These are phyloP conservation scores for Teleopsis dalmanni DNA, from an alignment of 1,140 invertebrate genomes.

Conservation along the genomic window DNA sequence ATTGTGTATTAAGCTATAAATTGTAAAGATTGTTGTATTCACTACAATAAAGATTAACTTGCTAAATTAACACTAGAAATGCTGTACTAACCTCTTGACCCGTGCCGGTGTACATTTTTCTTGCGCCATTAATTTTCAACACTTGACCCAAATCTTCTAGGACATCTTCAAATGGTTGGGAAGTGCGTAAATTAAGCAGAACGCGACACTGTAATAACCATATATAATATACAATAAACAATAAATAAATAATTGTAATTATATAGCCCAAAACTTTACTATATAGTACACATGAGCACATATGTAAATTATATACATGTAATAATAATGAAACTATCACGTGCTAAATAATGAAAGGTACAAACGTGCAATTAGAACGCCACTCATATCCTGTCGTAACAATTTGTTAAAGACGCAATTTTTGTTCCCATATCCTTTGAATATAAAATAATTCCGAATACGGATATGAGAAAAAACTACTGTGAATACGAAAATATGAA, in stretches of 20 bases:
- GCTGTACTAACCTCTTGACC: constrained; percentile 71
- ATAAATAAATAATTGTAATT: constrained; percentile 12
- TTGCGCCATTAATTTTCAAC: constrained; percentile 80
- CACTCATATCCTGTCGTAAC: not conserved
- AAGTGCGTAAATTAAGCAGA: constrained; percentile 81
- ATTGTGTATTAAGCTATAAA: too few species aligned
- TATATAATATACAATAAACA: constrained; percentile 14
- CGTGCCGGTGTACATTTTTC: constrained; percentile 81
- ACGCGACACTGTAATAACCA: constrained; percentile 70
- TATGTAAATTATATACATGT: too few species aligned
- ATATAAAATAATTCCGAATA: too few species aligned
- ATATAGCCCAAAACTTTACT: constrained; percentile 7
- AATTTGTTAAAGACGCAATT: not conserved
- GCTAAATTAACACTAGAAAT: too few species aligned
- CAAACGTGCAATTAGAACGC: not conserved
- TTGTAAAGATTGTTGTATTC: too few species aligned
- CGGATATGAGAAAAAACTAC: too few species aligned
- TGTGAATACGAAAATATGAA: too few species aligned
- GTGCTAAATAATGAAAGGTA: not conserved
- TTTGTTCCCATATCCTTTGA: not conserved
- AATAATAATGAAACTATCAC: too few species aligned
- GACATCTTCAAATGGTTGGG: constrained; percentile 92
- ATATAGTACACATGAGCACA: too few species aligned
- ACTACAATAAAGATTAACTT: too few species aligned
- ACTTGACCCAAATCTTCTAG: constrained; percentile 86